Evolutionary conservation across 2,113 vertebrate genomes (phyloP), one percentile per base, ranked within the genome.

Genomic region (Dipodomys merriami): DNA sequence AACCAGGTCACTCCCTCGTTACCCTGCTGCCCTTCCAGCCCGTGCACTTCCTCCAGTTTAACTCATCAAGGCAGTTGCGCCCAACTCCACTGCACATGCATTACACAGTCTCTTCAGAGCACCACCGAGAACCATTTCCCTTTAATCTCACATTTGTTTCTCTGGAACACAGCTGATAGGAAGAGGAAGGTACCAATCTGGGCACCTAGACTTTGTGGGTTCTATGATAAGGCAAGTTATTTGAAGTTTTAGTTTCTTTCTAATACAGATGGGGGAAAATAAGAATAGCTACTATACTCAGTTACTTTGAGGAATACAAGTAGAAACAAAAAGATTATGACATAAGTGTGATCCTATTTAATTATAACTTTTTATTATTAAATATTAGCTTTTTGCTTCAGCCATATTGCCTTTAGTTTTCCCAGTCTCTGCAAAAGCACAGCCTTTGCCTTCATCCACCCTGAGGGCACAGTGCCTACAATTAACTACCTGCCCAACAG

Each of bases 281-380:
- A 74, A 4, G 46, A 89, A 73, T 2, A 35, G 46, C 76, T 46
- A 76, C 49, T 35, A 46, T 7, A 57, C 23, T 11, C 18, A 88
- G 16, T 46, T 39, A 44, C 76, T 67, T 91, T 74, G 78, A 92
- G 71, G 64, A 86, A 72, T n/a, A 83, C 33, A 73, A 92, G 60
- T 23, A 68, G 53, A 57, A 57, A 57, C 53, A 13, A 57, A 57
- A 57, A 15, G 53, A 15, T 18, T 4, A 18, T 16, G 53, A 57
- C 53, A 57, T 18, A 57, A 57, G 53, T 16, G 53, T 57, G 15
- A 57, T 57, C 53, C 53, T 57, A 57, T 57, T 57, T 49, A 49
- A 39, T 25, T 39, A 29, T 72, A 19, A 57, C 27, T 78, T 13
- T 53, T 19, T 6, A 67, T 10, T 1, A 86, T 23, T 46, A 84